These are phyloP conservation scores for Leptinotarsa lineolata DNA, from an alignment of 1,140 invertebrate species.

Conservation along the genomic window DNA sequence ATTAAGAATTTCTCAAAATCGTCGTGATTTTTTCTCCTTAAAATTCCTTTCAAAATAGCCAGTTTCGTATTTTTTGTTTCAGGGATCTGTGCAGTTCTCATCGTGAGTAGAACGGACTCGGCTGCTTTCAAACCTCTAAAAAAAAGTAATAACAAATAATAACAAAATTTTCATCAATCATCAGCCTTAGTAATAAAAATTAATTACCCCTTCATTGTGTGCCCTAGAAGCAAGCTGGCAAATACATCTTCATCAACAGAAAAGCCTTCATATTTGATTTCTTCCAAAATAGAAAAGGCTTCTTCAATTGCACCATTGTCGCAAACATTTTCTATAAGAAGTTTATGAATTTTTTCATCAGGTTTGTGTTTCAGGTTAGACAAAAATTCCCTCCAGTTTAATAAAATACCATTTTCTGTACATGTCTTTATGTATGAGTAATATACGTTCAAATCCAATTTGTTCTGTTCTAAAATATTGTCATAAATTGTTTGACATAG, in stretches of 20 bases:
- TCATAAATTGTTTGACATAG: slow-evolving; percentile 24
- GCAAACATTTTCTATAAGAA: slow-evolving; percentile 59
- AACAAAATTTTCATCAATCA: background rate
- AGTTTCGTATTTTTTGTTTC: slow-evolving; percentile 38
- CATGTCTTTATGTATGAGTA: slow-evolving; percentile 50
- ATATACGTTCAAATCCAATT: slow-evolving; percentile 34
- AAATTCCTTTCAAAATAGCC: slow-evolving; percentile 43
- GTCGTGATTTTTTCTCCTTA: slow-evolving; percentile 28
- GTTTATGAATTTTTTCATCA: slow-evolving; percentile 58
- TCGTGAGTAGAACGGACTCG: slow-evolving; percentile 53
- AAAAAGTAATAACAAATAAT: slow-evolving; percentile 13
- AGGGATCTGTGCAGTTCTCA: slow-evolving; percentile 53
- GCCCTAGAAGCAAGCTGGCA: slow-evolving; percentile 63
- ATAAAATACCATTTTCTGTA: slow-evolving; percentile 45
- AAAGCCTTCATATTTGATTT: slow-evolving; percentile 63
- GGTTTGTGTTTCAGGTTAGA: slow-evolving; percentile 50
- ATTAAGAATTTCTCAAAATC: slow-evolving; percentile 38
- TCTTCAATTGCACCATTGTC: slow-evolving; percentile 64
- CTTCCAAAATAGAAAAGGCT: slow-evolving; percentile 62
- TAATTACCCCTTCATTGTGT: slow-evolving; percentile 60
- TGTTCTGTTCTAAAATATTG: slow-evolving; percentile 19
- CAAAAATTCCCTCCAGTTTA: slow-evolving; percentile 44
- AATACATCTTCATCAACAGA: slow-evolving; percentile 63
- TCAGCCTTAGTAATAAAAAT: background rate
- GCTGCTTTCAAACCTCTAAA: slow-evolving; percentile 51